These are phyloP conservation scores for Zaprionus vittiger DNA, from an alignment of 1,140 invertebrate genomes.

Conservation along the genomic window DNA sequence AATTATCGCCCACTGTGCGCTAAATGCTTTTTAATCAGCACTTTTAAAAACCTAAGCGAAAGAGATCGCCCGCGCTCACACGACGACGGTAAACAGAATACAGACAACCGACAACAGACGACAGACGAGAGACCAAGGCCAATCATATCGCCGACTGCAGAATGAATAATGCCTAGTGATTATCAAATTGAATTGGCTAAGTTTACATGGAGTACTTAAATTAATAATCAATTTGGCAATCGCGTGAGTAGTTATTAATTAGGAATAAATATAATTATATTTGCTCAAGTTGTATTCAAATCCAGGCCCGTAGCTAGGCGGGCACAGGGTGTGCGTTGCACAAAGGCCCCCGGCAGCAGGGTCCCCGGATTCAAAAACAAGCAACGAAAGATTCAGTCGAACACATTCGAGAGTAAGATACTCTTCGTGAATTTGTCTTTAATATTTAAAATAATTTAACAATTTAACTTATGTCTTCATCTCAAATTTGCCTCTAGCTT, in stretches of 20 bases:
- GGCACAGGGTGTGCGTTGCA: too few species aligned
- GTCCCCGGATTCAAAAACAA: too few species aligned
- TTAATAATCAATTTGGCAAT: not conserved
- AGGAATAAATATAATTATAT: not conserved
- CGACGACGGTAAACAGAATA: not conserved
- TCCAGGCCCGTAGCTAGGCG: too few species aligned
- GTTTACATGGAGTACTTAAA: not conserved
- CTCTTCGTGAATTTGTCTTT: too few species aligned
- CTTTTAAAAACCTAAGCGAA: constrained; percentile 29
- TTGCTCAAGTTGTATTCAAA: not conserved
- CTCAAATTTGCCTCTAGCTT: too few species aligned
- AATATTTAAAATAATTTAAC: too few species aligned
- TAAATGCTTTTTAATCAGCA: constrained; percentile 5
- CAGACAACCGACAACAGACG: not conserved
- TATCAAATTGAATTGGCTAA: not conserved
- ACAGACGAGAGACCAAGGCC: constrained; percentile 21
- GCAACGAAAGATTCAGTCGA: too few species aligned
- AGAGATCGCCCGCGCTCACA: constrained; percentile 32
- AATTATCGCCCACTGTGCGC: not conserved
- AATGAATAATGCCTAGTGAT: not conserved
- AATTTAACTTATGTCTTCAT: too few species aligned
- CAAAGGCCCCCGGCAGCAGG: too few species aligned
- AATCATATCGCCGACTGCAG: constrained; percentile 30
- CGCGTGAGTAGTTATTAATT: not conserved
- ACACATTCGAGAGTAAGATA: too few species aligned